phyloP scores from a whole-genome alignment of 2,888 invertebrate species.

The Cybosia mesomella region DNA sequence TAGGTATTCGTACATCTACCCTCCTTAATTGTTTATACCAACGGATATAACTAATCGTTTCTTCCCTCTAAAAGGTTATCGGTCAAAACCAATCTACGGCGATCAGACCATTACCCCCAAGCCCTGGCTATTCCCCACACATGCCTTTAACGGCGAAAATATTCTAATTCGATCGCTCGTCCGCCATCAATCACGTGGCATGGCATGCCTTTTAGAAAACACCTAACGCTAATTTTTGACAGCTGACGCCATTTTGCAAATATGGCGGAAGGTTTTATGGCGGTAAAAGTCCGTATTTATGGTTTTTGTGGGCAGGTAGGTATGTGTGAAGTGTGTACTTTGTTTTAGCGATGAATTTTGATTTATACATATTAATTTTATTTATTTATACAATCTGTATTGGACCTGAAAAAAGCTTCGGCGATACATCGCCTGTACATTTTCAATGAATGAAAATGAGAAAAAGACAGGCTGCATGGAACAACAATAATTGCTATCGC shows the following conservation, averaged over 20 bases:
- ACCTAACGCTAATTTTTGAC: slow-evolving; percentile 40
- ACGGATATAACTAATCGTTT: slow-evolving; percentile 4
- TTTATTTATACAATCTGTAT: no score
- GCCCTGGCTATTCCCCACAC: slow-evolving; percentile 23
- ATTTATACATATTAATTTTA: neutral
- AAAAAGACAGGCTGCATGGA: no score
- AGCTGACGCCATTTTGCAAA: slow-evolving; percentile 30
- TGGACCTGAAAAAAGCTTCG: neutral
- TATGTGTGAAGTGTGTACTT: neutral
- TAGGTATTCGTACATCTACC: neutral
- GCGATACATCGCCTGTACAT: neutral
- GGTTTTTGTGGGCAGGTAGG: slow-evolving; percentile 7
- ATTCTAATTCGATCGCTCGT: slow-evolving; percentile 40
- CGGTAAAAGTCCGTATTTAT: slow-evolving; percentile 14
- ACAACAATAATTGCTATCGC: no score
- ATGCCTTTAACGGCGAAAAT: slow-evolving; percentile 35
- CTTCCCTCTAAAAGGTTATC: slow-evolving; percentile 11
- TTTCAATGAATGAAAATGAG: neutral
- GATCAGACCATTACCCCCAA: slow-evolving; percentile 11
- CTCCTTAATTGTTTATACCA: neutral
- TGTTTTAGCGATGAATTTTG: neutral
- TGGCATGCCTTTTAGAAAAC: slow-evolving; percentile 25
- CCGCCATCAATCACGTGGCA: slow-evolving; percentile 34
- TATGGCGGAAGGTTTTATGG: slow-evolving; percentile 23
- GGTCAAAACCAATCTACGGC: slow-evolving; percentile 19